Percentiles rank a stretch among this genome's conserved stretches.
Conservation (phyloP, 2,113 vertebrate species). For the Lontra canadensis region DNA sequence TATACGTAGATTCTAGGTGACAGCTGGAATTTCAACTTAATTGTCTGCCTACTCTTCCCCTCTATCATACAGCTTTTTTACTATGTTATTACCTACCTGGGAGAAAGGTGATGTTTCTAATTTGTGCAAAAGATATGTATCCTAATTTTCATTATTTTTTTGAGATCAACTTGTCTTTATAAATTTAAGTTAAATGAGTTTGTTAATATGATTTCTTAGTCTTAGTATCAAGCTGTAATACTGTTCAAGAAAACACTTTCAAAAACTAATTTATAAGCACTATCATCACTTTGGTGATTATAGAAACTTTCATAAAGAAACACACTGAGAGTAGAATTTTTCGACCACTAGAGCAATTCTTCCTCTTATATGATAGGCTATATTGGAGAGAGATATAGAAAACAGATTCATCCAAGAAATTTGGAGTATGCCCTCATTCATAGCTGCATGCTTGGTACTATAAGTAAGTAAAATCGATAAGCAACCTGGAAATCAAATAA, state of each 20-base stretch:
- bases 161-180: slow-evolving; percentile 45
- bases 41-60: neutral
- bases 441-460: neutral
- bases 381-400: neutral
- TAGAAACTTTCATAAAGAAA: slow-evolving; percentile 54
- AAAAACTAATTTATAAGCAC: slow-evolving; percentile 9
- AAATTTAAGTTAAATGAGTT: slow-evolving; percentile 48
- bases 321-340: slow-evolving; percentile 22
- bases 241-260: too few species aligned
- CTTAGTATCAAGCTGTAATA: neutral
- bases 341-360: neutral
- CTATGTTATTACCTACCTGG: neutral
- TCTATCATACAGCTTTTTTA: neutral
- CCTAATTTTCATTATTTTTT: slow-evolving; percentile 40
- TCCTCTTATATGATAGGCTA: neutral
- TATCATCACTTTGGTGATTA: slow-evolving; percentile 44
- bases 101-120: neutral
- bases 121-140: neutral
- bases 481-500: neutral
- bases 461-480: neutral
- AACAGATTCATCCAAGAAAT: neutral
- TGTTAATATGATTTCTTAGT: slow-evolving; percentile 61
- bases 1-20: neutral
- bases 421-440: neutral
- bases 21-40: neutral